Percentiles rank a stretch among this genome's conserved stretches.
Conservation (phyloP, 2,113 vertebrate species). For the Isichthys henryi region DNA sequence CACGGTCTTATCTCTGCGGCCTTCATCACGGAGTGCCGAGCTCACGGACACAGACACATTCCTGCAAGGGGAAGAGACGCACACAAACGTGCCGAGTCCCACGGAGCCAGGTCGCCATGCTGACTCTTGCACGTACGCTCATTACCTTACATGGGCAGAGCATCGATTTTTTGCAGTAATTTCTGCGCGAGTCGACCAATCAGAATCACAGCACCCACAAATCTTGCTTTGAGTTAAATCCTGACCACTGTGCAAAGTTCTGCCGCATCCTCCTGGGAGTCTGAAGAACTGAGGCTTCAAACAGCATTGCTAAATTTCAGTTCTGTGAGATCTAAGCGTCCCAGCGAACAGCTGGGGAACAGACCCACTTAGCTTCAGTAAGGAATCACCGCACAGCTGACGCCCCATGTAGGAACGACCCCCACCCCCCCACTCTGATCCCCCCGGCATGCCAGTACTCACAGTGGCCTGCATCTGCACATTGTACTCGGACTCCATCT, state of each 20-base stretch:
- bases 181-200: neutral
- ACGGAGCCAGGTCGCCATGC: neutral
- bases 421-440: neutral
- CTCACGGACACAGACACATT: neutral
- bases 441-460: conserved; percentile 41
- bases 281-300: neutral
- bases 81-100: neutral
- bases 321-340: neutral
- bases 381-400: neutral
- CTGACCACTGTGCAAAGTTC: neutral
- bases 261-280: neutral
- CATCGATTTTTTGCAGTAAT: neutral
- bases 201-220: neutral
- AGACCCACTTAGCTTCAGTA: conserved; percentile 4
- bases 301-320: neutral
- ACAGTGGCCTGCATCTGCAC: conserved; percentile 70
- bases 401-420: neutral
- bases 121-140: neutral
- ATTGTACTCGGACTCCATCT: conserved; percentile 78
- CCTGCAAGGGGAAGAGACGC: conserved; percentile 11
- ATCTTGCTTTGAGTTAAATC: neutral
- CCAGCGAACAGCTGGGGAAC: neutral
- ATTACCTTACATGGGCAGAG: neutral
- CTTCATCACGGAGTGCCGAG: neutral
- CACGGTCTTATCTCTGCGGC: neutral